Base-by-base conservation (phyloP, 2,113 vertebrate species). In the Ia io region DNA sequence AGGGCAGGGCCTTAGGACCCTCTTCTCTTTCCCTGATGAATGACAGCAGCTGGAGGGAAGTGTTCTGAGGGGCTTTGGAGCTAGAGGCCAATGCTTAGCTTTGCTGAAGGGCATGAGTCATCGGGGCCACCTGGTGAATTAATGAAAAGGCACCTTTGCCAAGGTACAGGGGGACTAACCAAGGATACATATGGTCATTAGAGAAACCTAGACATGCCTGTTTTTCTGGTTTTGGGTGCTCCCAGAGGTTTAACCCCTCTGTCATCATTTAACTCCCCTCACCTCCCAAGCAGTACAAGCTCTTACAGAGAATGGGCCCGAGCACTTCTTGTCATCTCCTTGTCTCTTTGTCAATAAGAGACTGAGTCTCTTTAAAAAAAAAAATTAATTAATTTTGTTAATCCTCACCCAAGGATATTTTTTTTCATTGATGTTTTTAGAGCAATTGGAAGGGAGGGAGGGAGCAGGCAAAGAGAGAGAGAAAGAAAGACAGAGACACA, bases 31-130 rank as follows among this genome's bases (percentile, higher is more conserved):
- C 23, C 69, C 44, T 74, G 70, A 74, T 13, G 30, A 73, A 69
- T 0, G 18, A 28, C 49, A 3, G 70, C 76, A 87, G 70, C 63
- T 42, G 84, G 40, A 40, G 12, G 49, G 78, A 42, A 1, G 4
- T 32, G 79, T 40, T 11, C 40, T 42, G 59, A n/a, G 53, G 93
- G 93, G 65, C 86, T 94, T 56, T 69, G 79, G 85, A 91, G 40
- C 56, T 40, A 25, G 49, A 91, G 73, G 16, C 59, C 2, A 32
- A 49, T 49, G 86, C 40, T 11, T 59, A 74, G 47, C 51, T 95
- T 79, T 87, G 71, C 35, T 73, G 76, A 76, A 87, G 47, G 56
- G n/a, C 44, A 13, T 16, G n/a, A 70, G 70, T 84, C 70, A 44
- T 1, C 30, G 11, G 89, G 63, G 44, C 32, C 37, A n/a, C 61